Evolutionary conservation across 1,140 invertebrate genomes (phyloP).

Genomic region (Trypoxylus dichotomus): DNA sequence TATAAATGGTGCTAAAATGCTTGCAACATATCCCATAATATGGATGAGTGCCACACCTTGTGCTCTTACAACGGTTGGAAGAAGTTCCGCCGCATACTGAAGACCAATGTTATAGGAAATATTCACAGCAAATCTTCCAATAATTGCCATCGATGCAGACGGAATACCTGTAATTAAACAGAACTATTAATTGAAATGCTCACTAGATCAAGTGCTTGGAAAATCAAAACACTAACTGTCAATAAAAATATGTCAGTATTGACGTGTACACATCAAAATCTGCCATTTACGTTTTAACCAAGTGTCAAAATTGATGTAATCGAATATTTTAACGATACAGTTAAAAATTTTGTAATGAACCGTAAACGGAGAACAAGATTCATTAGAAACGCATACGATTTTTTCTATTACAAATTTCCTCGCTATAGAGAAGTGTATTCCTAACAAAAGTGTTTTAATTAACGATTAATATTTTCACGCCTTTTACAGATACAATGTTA

Average conservation of each 20-base stretch:
- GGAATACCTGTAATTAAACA: slow-evolving; percentile 60
- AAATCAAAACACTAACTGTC: neutral
- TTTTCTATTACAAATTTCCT: slow-evolving; percentile 26
- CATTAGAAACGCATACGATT: neutral
- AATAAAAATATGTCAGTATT: neutral
- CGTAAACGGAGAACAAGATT: neutral
- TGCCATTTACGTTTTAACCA: neutral
- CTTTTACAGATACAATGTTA: slow-evolving; percentile 18
- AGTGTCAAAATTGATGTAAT: neutral
- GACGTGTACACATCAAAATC: neutral
- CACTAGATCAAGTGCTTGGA: neutral
- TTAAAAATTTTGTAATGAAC: neutral
- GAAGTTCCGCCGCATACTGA: slow-evolving; percentile 83
- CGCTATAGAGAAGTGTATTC: slow-evolving; percentile 20
- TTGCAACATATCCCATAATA: slow-evolving; percentile 83
- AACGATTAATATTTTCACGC: neutral
- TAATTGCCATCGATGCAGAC: slow-evolving; percentile 71
- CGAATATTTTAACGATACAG: neutral
- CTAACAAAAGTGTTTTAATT: neutral
- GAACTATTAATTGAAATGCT: neutral
- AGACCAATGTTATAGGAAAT: slow-evolving; percentile 88
- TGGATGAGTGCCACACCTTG: slow-evolving; percentile 83
- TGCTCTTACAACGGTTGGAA: slow-evolving; percentile 83
- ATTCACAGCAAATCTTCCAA: slow-evolving; percentile 81
- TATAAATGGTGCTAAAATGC: slow-evolving; percentile 78